These are phyloP conservation scores for Nomada ruficornis DNA, from an alignment of 2,888 invertebrate species.

Conservation along the genomic window DNA sequence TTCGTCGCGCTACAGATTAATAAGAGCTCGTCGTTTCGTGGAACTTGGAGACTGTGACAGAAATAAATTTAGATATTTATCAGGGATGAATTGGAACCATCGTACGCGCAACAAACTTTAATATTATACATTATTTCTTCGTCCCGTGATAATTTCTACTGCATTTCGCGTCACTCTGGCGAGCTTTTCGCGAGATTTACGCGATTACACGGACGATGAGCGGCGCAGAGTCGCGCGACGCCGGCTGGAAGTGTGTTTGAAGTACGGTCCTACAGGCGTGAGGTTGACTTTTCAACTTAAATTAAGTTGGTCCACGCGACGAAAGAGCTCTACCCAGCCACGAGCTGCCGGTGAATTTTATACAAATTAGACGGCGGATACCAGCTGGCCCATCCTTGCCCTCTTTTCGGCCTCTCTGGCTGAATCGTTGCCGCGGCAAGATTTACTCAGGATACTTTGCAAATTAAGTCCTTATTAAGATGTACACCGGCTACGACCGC, in stretches of 20 bases:
- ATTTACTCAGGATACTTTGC: slow-evolving; percentile 68
- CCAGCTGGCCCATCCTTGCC: slow-evolving; percentile 30
- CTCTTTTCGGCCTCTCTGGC: slow-evolving; percentile 29
- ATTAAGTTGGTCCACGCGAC: slow-evolving; percentile 71
- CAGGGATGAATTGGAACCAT: too few relatives aligned
- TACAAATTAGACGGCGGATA: slow-evolving; percentile 71
- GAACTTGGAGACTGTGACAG: too few relatives aligned
- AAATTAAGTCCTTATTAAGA: slow-evolving; percentile 70
- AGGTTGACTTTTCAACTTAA: slow-evolving; percentile 77
- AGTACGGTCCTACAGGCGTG: slow-evolving; percentile 46
- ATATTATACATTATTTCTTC: background rate
- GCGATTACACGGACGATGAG: slow-evolving; percentile 36
- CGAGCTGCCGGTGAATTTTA: slow-evolving; percentile 72
- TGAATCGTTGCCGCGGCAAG: slow-evolving; percentile 37
- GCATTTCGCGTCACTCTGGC: background rate
- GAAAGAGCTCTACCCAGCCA: slow-evolving; percentile 20
- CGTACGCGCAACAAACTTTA: background rate
- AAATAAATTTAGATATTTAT: too few relatives aligned
- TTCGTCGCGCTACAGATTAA: too few relatives aligned
- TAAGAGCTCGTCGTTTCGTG: too few relatives aligned
- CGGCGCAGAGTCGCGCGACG: background rate
- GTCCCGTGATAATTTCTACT: background rate
- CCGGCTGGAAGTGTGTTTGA: slow-evolving; percentile 53
- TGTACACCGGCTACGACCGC: slow-evolving; percentile 49
- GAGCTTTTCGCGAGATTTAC: slow-evolving; percentile 20